Evolutionary conservation across 1,140 invertebrate species (phyloP).

Genomic region (Hyles vespertilio): DNA sequence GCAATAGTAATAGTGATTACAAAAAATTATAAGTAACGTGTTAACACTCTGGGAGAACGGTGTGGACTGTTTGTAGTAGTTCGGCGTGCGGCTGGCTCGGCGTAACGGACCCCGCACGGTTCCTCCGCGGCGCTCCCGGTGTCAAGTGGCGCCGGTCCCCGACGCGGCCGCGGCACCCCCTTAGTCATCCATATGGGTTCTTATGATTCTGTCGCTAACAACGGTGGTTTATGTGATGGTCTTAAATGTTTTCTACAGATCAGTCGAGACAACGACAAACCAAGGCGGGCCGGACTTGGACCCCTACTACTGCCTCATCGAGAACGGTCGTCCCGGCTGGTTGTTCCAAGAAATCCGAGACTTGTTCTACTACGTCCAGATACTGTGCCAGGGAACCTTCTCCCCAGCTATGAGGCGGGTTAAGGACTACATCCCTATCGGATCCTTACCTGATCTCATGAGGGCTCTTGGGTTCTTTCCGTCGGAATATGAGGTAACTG

Average conservation of each 20-base stretch:
- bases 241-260: conserved; percentile 43
- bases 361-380: conserved; percentile 85
- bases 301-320: conserved; percentile 77
- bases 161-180: too few species aligned
- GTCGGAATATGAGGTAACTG: conserved; percentile 80
- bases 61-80: too few species aligned
- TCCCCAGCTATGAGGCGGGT: conserved; percentile 76
- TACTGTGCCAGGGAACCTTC: conserved; percentile 82
- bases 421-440: conserved; percentile 76
- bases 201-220: too few species aligned
- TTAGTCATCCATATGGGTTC: too few species aligned
- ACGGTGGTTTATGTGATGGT: too few species aligned
- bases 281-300: conserved; percentile 75
- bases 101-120: too few species aligned
- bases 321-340: conserved; percentile 78
- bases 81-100: too few species aligned
- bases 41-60: too few species aligned
- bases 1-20: too few species aligned
- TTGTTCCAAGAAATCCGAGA: conserved; percentile 83
- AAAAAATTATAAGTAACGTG: too few species aligned
- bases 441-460: conserved; percentile 83
- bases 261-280: conserved; percentile 71
- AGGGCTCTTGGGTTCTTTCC: conserved; percentile 85
- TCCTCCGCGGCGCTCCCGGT: too few species aligned
- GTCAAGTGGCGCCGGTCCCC: too few species aligned